Evolutionary conservation across 2,113 vertebrate genomes (phyloP).

Genomic region (Gopherus evgoodei): DNA sequence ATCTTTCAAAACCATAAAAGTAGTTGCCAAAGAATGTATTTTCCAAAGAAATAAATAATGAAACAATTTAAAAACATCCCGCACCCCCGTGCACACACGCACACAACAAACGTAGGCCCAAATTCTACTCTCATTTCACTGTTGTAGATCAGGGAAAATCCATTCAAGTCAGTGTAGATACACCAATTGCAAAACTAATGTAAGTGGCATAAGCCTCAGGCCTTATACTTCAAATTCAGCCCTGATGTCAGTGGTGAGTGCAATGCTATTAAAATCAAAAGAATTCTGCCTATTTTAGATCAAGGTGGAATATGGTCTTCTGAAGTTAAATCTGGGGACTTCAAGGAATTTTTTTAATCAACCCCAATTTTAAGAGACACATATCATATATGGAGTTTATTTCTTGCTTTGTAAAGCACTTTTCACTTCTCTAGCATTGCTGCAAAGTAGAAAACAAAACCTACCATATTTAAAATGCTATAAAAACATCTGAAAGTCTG

Average conservation of each 20-base stretch:
- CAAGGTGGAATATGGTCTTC: background rate
- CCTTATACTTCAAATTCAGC: background rate
- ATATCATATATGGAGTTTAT: fast-evolving
- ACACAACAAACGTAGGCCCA: background rate
- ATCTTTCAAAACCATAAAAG: background rate
- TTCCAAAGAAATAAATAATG: background rate
- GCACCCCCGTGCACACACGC: too few species aligned
- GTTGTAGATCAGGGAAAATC: background rate
- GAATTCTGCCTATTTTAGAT: background rate
- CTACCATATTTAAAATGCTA: background rate
- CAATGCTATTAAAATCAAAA: background rate
- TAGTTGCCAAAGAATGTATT: background rate
- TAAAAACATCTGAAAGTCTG: background rate
- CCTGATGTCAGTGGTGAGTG: background rate
- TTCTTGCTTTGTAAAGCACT: background rate
- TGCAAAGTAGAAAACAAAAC: background rate
- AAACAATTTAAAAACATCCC: background rate
- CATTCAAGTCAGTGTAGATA: background rate
- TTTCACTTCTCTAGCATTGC: background rate
- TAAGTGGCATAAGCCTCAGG: background rate
- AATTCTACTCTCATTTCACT: background rate
- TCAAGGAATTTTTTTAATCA: background rate
- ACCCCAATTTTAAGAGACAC: background rate
- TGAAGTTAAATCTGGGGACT: background rate
- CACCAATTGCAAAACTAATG: background rate